Evolutionary conservation across 2,888 invertebrate genomes (phyloP).

Genomic region (Odontomyia ornata): DNA sequence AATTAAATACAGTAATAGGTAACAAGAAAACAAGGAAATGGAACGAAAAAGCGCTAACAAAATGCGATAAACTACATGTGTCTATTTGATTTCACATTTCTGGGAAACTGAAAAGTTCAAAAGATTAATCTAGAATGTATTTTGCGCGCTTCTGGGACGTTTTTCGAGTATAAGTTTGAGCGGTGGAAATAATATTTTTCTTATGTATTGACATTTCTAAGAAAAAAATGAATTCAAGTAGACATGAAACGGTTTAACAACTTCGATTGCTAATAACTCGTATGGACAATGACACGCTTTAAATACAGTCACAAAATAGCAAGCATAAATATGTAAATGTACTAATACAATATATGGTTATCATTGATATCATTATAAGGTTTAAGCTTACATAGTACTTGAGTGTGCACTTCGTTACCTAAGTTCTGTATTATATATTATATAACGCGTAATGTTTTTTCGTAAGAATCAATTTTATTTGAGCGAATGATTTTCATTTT

Average conservation of each 20-base stretch:
- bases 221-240: conserved; percentile 34
- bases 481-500: too few species aligned
- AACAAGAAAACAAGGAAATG: background rate
- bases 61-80: too few species aligned
- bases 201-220: too few species aligned
- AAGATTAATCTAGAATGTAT: conserved; percentile 1
- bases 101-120: background rate
- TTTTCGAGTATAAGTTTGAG: background rate
- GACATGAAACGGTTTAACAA: conserved; percentile 47
- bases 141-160: conserved; percentile 28
- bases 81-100: too few species aligned
- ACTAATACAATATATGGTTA: conserved; percentile 25
- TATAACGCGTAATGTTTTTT: background rate
- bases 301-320: conserved; percentile 40
- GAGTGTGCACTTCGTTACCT: background rate
- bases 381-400: conserved; percentile 13
- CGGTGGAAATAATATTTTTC: background rate
- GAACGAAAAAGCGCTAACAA: background rate
- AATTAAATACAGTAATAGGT: background rate
- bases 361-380: conserved; percentile 22
- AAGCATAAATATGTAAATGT: conserved; percentile 42
- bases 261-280: conserved; percentile 49
- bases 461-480: background rate
- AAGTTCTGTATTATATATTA: background rate
- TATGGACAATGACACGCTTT: conserved; percentile 51